phyloP scores from a whole-genome alignment of 2,888 invertebrate species.

The Mycogona germanica region DNA sequence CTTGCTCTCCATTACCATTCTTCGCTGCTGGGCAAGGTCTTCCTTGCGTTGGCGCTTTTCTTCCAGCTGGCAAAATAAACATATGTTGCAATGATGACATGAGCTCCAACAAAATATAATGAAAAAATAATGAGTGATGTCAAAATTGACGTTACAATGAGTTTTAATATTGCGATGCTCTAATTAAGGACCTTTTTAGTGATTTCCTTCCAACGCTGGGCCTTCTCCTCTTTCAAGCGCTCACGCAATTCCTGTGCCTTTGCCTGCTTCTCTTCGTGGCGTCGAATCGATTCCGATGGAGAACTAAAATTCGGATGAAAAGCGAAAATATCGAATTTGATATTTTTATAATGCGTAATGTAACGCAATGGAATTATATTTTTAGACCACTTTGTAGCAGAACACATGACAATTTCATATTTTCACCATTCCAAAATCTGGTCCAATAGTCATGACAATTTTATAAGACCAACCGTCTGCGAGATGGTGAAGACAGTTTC shows the following conservation, averaged over 20 bases:
- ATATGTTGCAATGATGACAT: neutral
- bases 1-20: conserved; percentile 37
- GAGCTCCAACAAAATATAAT: no score
- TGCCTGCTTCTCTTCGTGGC: conserved; percentile 80
- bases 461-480: conserved; percentile 43
- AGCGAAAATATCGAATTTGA: no score
- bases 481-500: conserved; percentile 80
- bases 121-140: no score
- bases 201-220: conserved; percentile 70
- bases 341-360: no score
- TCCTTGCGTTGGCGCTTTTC: conserved; percentile 61
- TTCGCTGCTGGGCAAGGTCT: conserved; percentile 64
- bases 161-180: neutral
- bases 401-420: no score
- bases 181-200: conserved; percentile 56
- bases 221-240: conserved; percentile 67
- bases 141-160: neutral
- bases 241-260: conserved; percentile 78
- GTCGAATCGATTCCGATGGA: conserved; percentile 47
- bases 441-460: neutral
- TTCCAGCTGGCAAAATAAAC: conserved; percentile 36
- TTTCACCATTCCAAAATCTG: neutral
- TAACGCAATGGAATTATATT: no score
- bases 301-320: conserved; percentile 28
- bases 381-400: no score